Evolutionary conservation across 2,797 vertebrate genomes (phyloP).

Genomic region (Fundulus diaphanus): DNA sequence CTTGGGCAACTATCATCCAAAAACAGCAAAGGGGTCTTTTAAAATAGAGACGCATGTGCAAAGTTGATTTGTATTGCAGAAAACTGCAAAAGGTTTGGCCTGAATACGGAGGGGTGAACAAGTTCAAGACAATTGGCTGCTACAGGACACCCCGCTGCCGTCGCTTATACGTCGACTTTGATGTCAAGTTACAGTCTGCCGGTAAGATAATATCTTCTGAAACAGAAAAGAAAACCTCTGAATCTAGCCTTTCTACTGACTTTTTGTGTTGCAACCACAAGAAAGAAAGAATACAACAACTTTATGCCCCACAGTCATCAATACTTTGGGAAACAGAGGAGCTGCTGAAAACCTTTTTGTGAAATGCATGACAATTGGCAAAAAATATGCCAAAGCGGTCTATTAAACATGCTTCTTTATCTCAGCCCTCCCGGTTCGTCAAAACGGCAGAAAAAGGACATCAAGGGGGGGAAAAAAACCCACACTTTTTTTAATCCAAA

Average conservation of each 20-base stretch:
- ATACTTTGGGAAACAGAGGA: not conserved
- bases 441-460: constrained; percentile 10
- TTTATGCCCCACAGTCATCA: not conserved
- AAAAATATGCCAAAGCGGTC: not conserved
- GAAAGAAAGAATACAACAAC: not conserved
- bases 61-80: constrained; percentile 7
- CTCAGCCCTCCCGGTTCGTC: constrained; percentile 6
- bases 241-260: not conserved
- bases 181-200: constrained; percentile 24
- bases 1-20: constrained; percentile 29
- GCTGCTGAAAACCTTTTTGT: not conserved
- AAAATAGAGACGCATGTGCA: constrained; percentile 30
- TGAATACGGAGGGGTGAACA: constrained; percentile 20
- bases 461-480: not conserved
- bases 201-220: constrained; percentile 3
- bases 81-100: constrained; percentile 23
- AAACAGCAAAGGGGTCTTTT: constrained; percentile 22
- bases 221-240: constrained; percentile 7
- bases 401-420: not conserved
- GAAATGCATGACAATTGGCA: not conserved
- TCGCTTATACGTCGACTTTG: constrained; percentile 22
- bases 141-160: constrained; percentile 32
- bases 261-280: not conserved
- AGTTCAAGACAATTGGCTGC: constrained; percentile 29
- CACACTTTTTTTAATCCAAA: constrained; percentile 24